Conservation (phyloP, 2,888 invertebrate species). For the Papilio elwesi region DNA sequence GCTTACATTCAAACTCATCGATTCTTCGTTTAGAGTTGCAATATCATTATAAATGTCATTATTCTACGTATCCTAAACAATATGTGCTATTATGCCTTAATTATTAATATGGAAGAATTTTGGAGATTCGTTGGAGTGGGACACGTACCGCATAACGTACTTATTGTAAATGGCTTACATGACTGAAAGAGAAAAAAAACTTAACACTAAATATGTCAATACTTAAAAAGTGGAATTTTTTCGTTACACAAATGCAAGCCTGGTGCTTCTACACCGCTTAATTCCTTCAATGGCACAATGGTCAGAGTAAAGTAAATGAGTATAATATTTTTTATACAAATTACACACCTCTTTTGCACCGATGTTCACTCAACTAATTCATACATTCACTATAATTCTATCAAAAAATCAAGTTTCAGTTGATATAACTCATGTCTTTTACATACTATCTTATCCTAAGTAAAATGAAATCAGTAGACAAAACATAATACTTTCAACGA, state of each 20-base stretch:
- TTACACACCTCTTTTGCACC: slow-evolving; percentile 58
- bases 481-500: slow-evolving; percentile 24
- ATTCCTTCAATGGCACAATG: slow-evolving; percentile 61
- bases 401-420: slow-evolving; percentile 23
- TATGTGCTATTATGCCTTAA: slow-evolving; percentile 50
- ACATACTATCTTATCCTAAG: slow-evolving; percentile 2
- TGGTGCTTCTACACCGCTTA: slow-evolving; percentile 47
- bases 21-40: slow-evolving; percentile 26
- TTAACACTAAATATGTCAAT: slow-evolving; percentile 46
- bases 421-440: slow-evolving; percentile 4
- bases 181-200: slow-evolving; percentile 53
- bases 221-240: slow-evolving; percentile 38
- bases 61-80: slow-evolving; percentile 40
- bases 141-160: slow-evolving; percentile 45
- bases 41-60: slow-evolving; percentile 20
- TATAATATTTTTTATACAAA: slow-evolving; percentile 53
- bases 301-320: slow-evolving; percentile 58
- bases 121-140: slow-evolving; percentile 52
- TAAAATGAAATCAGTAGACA: slow-evolving; percentile 13
- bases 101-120: slow-evolving; percentile 52
- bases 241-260: slow-evolving; percentile 52
- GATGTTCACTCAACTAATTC: slow-evolving; percentile 51
- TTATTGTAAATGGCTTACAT: slow-evolving; percentile 59
- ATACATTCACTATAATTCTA: slow-evolving; percentile 14
- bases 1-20: slow-evolving; percentile 38